These are phyloP conservation scores for Lagopus leucura DNA, from an alignment of 2,113 vertebrate genomes.

Conservation along the genomic window DNA sequence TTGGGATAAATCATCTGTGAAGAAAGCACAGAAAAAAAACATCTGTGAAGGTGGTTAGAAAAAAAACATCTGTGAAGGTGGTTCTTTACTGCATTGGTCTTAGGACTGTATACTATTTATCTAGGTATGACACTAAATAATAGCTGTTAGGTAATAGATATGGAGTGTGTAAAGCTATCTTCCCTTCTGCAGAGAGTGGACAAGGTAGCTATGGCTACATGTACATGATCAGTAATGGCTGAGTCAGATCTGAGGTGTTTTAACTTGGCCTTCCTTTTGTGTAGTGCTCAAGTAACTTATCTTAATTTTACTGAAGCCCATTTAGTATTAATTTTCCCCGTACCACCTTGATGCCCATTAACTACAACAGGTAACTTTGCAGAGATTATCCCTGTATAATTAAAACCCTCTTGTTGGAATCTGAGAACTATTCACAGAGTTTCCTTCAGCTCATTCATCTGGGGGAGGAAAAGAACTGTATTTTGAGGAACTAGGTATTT, in stretches of 20 bases:
- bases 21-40: neutral
- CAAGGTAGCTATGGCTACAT: neutral
- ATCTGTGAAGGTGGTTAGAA: neutral
- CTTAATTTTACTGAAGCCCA: neutral
- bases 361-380: conserved; percentile 1
- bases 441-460: neutral
- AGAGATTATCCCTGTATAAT: neutral
- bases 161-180: neutral
- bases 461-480: neutral
- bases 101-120: neutral
- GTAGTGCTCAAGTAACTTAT: neutral
- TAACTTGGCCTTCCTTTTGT: neutral
- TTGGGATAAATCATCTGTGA: conserved; percentile 5
- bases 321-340: neutral
- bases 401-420: neutral
- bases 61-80: neutral
- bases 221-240: neutral
- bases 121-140: neutral
- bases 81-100: neutral
- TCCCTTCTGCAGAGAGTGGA: neutral
- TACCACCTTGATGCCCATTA: neutral
- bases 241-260: neutral
- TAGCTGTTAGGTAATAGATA: neutral
- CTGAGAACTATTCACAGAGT: neutral
- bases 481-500: neutral